Evolutionary conservation across 1,140 invertebrate species (phyloP).

Genomic region (Acromyrmex echinatior): DNA sequence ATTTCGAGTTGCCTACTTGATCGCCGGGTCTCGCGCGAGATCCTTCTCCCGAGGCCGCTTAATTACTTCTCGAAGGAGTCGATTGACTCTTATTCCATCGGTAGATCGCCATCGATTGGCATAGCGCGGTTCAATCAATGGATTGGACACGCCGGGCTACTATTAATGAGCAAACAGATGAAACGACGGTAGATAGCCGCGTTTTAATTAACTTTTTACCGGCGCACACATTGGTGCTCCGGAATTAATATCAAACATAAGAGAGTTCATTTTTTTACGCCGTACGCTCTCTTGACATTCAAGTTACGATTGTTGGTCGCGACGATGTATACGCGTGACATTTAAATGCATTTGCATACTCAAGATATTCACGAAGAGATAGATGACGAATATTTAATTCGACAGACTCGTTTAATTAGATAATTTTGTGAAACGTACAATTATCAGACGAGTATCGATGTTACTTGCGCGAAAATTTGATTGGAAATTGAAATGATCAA

Average conservation of each 20-base stretch:
- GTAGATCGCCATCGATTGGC: constrained; percentile 69
- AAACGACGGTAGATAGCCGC: constrained; percentile 71
- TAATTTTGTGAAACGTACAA: constrained; percentile 23
- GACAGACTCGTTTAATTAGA: constrained; percentile 5
- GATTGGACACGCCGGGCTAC: constrained; percentile 74
- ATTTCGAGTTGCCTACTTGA: constrained; percentile 68
- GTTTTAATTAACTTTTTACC: constrained; percentile 80
- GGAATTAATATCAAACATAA: constrained; percentile 42
- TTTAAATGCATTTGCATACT: constrained; percentile 3
- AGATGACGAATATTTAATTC: neutral
- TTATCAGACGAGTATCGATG: neutral
- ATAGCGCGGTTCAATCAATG: constrained; percentile 74
- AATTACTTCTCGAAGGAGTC: constrained; percentile 70
- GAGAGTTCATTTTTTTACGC: constrained; percentile 28
- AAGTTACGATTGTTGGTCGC: constrained; percentile 28
- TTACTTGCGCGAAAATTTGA: constrained; percentile 15
- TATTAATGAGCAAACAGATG: constrained; percentile 76
- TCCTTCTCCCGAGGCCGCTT: constrained; percentile 31
- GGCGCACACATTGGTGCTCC: neutral
- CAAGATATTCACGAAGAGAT: constrained; percentile 45
- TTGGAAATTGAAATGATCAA: constrained; percentile 6
- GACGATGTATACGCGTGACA: constrained; percentile 12
- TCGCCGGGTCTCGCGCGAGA: constrained; percentile 35
- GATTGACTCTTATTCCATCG: constrained; percentile 65
- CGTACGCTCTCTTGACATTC: neutral